These are phyloP conservation scores for Tetragonula carbonaria DNA, from an alignment of 2,888 invertebrate genomes.

Conservation along the genomic window DNA sequence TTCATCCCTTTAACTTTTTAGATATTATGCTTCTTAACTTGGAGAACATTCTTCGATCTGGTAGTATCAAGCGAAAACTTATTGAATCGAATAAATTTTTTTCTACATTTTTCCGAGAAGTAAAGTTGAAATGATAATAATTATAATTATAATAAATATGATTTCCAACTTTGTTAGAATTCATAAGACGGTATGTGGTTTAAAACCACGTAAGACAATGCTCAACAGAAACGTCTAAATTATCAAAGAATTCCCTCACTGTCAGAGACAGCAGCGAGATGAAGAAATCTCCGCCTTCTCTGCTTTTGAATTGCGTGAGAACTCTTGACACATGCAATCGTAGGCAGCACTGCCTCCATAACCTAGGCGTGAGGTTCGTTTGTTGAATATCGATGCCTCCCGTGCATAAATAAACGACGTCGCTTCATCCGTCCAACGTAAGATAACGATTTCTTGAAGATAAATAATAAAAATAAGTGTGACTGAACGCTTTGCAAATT, in stretches of 20 bases:
- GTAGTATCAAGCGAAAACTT: background rate
- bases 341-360: slow-evolving; percentile 41
- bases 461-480: too few species aligned
- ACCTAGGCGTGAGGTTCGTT: slow-evolving; percentile 8
- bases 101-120: too few species aligned
- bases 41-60: background rate
- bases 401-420: background rate
- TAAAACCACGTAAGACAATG: background rate
- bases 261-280: slow-evolving; percentile 24
- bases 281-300: slow-evolving; percentile 50
- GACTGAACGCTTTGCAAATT: too few species aligned
- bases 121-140: too few species aligned
- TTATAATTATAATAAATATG: too few species aligned
- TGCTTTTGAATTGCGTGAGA: slow-evolving; percentile 43
- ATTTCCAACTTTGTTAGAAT: too few species aligned
- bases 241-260: background rate
- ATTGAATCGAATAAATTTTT: too few species aligned
- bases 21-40: background rate
- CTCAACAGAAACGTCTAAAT: background rate
- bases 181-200: too few species aligned
- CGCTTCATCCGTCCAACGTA: background rate
- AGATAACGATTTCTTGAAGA: background rate
- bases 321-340: slow-evolving; percentile 43
- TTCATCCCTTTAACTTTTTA: background rate
- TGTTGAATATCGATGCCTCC: background rate